phyloP scores from a whole-genome alignment of 2,888 invertebrate genomes.

The Piscicola geometra region DNA sequence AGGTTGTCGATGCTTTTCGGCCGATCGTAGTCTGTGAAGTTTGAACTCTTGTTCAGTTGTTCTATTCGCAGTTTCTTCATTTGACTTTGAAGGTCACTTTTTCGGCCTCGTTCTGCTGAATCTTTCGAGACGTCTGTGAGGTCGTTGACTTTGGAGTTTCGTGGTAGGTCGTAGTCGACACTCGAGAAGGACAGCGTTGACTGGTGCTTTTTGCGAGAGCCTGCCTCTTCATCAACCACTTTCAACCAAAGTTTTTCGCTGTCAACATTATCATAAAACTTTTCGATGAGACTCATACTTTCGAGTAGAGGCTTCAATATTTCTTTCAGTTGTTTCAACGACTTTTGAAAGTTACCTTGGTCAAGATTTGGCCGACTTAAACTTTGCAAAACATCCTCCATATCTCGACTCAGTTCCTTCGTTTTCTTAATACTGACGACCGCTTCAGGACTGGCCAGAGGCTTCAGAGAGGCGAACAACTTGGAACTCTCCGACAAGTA shows the following conservation, averaged over 20 bases:
- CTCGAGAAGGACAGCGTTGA: not conserved
- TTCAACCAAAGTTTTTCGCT: conserved; percentile 6
- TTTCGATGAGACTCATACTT: not conserved
- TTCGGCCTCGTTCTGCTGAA: not conserved
- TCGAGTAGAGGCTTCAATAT: not conserved
- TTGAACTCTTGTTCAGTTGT: not conserved
- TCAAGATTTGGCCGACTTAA: not conserved
- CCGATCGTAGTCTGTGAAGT: conserved; percentile 17
- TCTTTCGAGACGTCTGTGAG: not conserved
- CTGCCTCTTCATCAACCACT: not conserved
- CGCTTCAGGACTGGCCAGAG: not conserved
- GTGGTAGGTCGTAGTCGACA: conserved; percentile 20
- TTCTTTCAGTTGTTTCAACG: not conserved
- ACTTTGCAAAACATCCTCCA: conserved; percentile 25
- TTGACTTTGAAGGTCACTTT: not conserved
- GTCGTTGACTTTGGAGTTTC: not conserved
- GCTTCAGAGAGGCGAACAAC: conserved; percentile 21
- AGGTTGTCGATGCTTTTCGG: conserved; percentile 13
- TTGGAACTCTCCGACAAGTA: conserved; percentile 26
- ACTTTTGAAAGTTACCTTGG: not conserved
- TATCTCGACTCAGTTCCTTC: not conserved
- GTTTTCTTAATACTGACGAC: not conserved
- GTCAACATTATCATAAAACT: conserved; percentile 9
- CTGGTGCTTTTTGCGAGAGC: not conserved
- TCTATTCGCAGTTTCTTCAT: too few species aligned